These are phyloP conservation scores for Sesamia inferens DNA, from an alignment of 2,888 invertebrate species.

Conservation along the genomic window DNA sequence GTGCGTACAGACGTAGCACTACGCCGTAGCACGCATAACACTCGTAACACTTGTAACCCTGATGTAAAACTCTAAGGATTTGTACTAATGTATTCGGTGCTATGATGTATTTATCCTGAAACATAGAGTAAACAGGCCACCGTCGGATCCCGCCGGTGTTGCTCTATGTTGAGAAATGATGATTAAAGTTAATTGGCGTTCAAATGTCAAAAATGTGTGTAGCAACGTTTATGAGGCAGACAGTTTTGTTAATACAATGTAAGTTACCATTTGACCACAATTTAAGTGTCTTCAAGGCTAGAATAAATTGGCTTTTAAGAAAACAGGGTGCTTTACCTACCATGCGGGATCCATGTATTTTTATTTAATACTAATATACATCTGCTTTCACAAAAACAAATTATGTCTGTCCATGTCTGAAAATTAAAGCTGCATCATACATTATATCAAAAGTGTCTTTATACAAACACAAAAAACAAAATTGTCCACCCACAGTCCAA, in stretches of 20 bases:
- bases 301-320: no score
- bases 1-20: constrained; percentile 14
- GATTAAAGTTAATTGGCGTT: no score
- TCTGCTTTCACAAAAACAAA: not conserved
- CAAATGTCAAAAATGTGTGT: no score
- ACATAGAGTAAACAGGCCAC: no score
- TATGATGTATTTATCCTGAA: no score
- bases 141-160: no score
- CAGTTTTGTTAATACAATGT: not conserved
- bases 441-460: no score
- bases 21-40: constrained; percentile 22
- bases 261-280: no score
- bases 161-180: no score
- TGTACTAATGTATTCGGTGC: no score
- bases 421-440: not conserved
- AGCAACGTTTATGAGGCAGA: not conserved
- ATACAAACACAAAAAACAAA: not conserved
- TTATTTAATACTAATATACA: not conserved
- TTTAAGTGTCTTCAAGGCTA: no score
- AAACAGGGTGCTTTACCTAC: not conserved
- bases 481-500: constrained; percentile 18
- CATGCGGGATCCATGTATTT: not conserved
- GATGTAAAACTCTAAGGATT: not conserved
- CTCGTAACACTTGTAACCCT: constrained; percentile 21
- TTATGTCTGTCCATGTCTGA: not conserved